Percentiles rank a stretch among this genome's conserved stretches.
Evolutionary conservation across 2,888 invertebrate genomes (phyloP).

Genomic region (Cheilosia vernalis): DNA sequence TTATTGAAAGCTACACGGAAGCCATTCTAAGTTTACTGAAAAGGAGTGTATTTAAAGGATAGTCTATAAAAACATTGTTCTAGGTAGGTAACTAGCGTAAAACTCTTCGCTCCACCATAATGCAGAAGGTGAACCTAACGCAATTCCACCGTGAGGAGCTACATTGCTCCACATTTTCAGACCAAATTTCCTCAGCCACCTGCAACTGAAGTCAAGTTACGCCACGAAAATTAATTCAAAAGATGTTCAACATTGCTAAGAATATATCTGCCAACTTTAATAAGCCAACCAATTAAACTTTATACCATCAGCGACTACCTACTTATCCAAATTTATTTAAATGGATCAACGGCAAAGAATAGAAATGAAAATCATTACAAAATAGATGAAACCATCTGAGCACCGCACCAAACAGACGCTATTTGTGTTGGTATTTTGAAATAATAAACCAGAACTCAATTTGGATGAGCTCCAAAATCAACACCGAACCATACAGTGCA

Average conservation of each 20-base stretch:
- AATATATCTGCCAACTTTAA: constrained; percentile 22
- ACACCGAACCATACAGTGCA: constrained; percentile 48
- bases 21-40: too few species aligned
- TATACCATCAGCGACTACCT: constrained; percentile 3
- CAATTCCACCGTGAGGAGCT: too few species aligned
- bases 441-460: constrained; percentile 65
- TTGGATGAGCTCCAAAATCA: constrained; percentile 64
- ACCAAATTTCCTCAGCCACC: too few species aligned
- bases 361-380: constrained; percentile 9
- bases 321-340: constrained; percentile 46
- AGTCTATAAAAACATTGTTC: too few species aligned
- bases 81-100: too few species aligned
- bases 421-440: constrained; percentile 60
- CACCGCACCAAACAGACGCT: constrained; percentile 23
- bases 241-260: neutral
- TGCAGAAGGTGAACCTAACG: too few species aligned
- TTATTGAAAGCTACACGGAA: too few species aligned
- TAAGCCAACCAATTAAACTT: constrained; percentile 37
- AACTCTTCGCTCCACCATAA: too few species aligned
- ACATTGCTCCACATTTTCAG: too few species aligned
- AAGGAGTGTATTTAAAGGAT: too few species aligned
- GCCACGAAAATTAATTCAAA: too few species aligned
- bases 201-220: too few species aligned
- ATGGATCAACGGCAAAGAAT: constrained; percentile 16
- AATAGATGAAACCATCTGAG: constrained; percentile 46